Conservation (phyloP, 1,140 invertebrate genomes). For the Ceratoteleas bidentatus region DNA sequence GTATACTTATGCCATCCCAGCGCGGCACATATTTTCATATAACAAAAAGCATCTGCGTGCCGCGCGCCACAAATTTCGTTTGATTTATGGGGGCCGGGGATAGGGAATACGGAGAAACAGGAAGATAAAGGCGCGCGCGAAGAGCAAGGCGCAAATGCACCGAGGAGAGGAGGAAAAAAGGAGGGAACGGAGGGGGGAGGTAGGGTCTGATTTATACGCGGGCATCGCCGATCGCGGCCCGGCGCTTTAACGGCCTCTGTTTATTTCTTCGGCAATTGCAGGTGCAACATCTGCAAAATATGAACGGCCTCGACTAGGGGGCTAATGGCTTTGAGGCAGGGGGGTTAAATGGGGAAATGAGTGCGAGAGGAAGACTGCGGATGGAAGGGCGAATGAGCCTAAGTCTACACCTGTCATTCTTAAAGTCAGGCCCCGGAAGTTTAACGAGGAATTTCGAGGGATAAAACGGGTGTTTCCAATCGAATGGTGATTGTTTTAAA, state of each 20-base stretch:
- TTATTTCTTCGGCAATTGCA: conserved; percentile 45
- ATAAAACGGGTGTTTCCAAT: too few relatives aligned
- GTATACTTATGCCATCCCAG: conserved; percentile 80
- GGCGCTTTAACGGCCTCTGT: conserved; percentile 21
- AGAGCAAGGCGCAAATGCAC: conserved; percentile 57
- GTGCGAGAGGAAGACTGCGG: conserved; percentile 75
- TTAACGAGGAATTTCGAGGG: too few relatives aligned
- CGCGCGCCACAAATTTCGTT: conserved; percentile 81
- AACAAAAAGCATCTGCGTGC: conserved; percentile 83
- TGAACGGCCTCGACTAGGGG: conserved; percentile 63
- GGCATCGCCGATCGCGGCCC: conserved; percentile 9
- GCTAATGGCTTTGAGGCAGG: conserved; percentile 55
- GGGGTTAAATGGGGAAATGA: conserved; percentile 75
- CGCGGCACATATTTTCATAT: conserved; percentile 82
- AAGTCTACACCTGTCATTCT: too few relatives aligned
- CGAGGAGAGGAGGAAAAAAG: conserved; percentile 26
- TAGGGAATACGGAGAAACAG: conserved; percentile 58
- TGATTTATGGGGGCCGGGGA: conserved; percentile 79
- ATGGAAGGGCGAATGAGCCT: background rate
- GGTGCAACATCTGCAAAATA: conserved; percentile 63
- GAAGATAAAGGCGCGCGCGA: conserved; percentile 49
- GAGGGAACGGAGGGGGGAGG: conserved; percentile 6
- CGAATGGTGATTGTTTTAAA: too few relatives aligned
- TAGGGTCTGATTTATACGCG: conserved; percentile 33
- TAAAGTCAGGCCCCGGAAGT: too few relatives aligned